phyloP scores from a whole-genome alignment of 2,113 vertebrate species.

The Elachura formosa region DNA sequence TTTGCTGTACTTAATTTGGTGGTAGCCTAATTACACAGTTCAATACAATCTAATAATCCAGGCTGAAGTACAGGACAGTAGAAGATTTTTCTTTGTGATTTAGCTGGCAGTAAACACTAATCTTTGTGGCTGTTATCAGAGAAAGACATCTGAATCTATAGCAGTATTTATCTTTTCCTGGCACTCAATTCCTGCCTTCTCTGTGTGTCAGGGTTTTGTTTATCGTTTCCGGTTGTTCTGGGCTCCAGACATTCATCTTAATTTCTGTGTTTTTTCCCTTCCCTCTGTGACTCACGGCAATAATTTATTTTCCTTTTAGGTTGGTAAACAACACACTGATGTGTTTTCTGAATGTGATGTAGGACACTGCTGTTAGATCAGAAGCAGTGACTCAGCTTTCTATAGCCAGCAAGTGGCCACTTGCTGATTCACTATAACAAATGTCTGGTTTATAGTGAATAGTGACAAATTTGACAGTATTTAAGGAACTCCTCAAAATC shows the following conservation, averaged over 20 bases:
- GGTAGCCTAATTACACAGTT: slow-evolving; percentile 18
- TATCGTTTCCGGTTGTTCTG: neutral
- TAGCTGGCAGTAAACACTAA: slow-evolving; percentile 15
- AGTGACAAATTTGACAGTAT: neutral
- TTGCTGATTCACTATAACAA: slow-evolving; percentile 33
- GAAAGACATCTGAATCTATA: slow-evolving; percentile 32
- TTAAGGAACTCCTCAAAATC: neutral
- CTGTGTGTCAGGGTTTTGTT: slow-evolving; percentile 3
- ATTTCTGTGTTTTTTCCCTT: neutral
- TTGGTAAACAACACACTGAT: slow-evolving; percentile 19
- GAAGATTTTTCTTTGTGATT: slow-evolving; percentile 10
- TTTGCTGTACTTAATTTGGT: slow-evolving; percentile 13
- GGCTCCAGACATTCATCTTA: slow-evolving; percentile 6
- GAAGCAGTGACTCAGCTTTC: slow-evolving; percentile 13
- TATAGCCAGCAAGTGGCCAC: neutral
- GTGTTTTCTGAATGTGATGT: neutral
- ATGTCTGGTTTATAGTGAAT: neutral
- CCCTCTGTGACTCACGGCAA: neutral
- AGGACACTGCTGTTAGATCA: neutral
- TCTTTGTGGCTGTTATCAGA: slow-evolving; percentile 7
- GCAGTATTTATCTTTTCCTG: slow-evolving; percentile 1
- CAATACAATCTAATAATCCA: neutral
- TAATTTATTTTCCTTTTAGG: neutral
- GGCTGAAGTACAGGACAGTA: neutral
- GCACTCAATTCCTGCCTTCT: neutral